These are phyloP conservation scores for Heliconius ismenius DNA, from an alignment of 2,888 invertebrate genomes.

Conservation along the genomic window DNA sequence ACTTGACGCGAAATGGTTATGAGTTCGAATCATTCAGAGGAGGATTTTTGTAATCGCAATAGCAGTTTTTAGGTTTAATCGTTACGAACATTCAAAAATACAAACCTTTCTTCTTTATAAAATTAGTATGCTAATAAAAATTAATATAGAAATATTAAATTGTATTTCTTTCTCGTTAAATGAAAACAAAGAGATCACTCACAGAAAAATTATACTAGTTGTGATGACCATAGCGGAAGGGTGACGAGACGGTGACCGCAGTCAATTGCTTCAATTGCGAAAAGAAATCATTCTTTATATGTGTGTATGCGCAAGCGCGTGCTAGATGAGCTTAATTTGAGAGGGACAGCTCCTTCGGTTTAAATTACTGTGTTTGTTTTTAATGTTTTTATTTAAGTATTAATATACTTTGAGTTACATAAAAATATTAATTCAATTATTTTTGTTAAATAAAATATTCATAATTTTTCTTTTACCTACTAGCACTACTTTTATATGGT, in stretches of 20 bases:
- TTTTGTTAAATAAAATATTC: not conserved
- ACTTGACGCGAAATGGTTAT: no score
- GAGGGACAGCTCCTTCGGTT: slow-evolving; percentile 50
- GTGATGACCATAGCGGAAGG: slow-evolving; percentile 56
- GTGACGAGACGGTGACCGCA: slow-evolving; percentile 52
- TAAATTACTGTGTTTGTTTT: slow-evolving; percentile 42
- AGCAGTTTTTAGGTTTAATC: not conserved
- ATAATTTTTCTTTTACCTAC: not conserved
- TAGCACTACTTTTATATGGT: no score
- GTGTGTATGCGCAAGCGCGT: slow-evolving; percentile 42
- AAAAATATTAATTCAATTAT: not conserved
- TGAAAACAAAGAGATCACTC: slow-evolving; percentile 15
- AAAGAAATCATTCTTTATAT: slow-evolving; percentile 51
- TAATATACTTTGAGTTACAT: not conserved
- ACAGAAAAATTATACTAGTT: slow-evolving; percentile 34
- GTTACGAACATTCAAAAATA: not conserved
- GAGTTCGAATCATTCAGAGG: no score
- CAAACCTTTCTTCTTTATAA: no score
- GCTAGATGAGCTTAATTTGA: slow-evolving; percentile 51
- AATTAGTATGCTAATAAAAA: no score
- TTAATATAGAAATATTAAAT: no score
- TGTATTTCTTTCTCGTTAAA: not conserved
- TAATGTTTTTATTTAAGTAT: slow-evolving; percentile 6
- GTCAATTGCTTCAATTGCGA: slow-evolving; percentile 68
- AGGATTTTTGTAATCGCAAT: no score